Base-by-base conservation (phyloP, 2,888 invertebrate genomes). In the Melikaiella ostensackeni region DNA sequence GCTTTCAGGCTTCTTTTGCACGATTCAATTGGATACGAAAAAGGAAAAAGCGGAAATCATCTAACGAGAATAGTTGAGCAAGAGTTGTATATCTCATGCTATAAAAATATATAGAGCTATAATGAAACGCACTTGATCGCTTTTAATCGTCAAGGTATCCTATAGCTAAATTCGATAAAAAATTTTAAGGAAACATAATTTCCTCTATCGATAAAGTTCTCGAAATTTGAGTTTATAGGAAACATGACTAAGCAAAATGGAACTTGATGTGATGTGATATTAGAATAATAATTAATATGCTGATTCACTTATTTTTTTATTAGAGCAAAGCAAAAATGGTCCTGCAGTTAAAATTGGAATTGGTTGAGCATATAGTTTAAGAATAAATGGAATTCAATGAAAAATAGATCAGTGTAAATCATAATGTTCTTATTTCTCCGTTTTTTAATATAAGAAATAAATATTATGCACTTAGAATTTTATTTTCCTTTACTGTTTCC, bases 151-250 rank as follows among this genome's bases (percentile, higher is more conserved):
- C 11, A 11, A 55, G 9, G 7, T 21, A 24, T 57, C 1, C 9
- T 38, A 13, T 38, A 0, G 38, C 38, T 38, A 11, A 38, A 38
- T 38, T n/a, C n/a, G 38, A 38, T 2, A 13, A 13, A 2, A 38
- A 5, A 11, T 38, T 38, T 13, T 13, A 38, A 13, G 38, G n/a
- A 21, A 63, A 33, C 11, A 9, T 63, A 21, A 33, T 35, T 63
- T 63, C 21, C 63, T 63, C 35, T 35, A n/a, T 33, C 9, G 35
- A 63, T 63, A 35, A 21, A n/a, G n/a, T 33, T 63, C 30, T 63
- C 21, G 19, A 35, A 11, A 57, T 57, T 55, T 57, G 1, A 21
- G 13, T 24, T 57, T n/a, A 63, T 63, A 9, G n/a, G 4, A 16
- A 21, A 57, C 11, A 13, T 24, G 63, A 64, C 21, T 21, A 35